Percentiles rank a stretch among this genome's conserved stretches.
Conservation (phyloP, 2,113 vertebrate genomes). For the Picathartes gymnocephalus region DNA sequence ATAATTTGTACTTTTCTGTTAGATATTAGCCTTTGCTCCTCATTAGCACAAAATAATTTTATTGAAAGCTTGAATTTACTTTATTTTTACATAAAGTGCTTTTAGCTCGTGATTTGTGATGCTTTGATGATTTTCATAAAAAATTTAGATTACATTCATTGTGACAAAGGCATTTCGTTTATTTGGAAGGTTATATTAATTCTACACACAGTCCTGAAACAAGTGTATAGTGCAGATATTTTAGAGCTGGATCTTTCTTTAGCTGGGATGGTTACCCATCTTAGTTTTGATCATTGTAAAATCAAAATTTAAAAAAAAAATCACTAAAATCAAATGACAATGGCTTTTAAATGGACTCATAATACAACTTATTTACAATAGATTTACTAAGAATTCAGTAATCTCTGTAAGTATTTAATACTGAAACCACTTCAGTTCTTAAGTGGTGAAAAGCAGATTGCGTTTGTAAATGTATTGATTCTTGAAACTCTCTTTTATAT, state of each 20-base stretch:
- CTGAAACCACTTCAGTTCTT: background rate
- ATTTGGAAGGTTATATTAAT: background rate
- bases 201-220: background rate
- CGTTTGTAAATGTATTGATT: background rate
- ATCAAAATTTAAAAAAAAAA: background rate
- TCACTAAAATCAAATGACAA: background rate
- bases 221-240: background rate
- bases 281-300: background rate
- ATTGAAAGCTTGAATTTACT: background rate
- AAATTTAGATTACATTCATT: background rate
- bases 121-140: background rate
- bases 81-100: background rate
- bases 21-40: background rate
- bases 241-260: background rate
- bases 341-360: background rate
- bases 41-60: background rate
- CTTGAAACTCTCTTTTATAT: background rate
- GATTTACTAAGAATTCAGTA: background rate
- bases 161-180: background rate
- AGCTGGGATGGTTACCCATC: background rate
- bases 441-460: background rate
- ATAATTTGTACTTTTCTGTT: background rate
- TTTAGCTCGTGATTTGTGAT: background rate
- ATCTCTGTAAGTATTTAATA: background rate
- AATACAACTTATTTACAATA: background rate